A percentile compares a stretch with the other conserved stretches of the same genome.
phyloP scores from a whole-genome alignment of 2,797 vertebrate genomes.

The Pseudomugil gertrudae region DNA sequence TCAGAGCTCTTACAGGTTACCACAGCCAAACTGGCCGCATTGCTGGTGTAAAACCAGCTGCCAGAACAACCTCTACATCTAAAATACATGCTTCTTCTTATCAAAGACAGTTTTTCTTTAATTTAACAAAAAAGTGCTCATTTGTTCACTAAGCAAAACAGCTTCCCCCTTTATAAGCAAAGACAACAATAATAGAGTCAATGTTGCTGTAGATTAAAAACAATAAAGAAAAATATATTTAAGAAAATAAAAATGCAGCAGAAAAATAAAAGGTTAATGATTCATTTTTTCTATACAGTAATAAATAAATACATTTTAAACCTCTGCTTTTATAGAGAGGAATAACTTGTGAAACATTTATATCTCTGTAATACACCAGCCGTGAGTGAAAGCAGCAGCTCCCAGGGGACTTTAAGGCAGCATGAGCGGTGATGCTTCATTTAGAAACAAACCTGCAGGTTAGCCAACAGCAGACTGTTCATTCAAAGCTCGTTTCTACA shows the following conservation, averaged over 20 bases:
- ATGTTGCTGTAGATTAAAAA: background rate
- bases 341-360: slow-evolving; percentile 8
- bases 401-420: slow-evolving; percentile 7
- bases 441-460: background rate
- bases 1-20: too few species aligned
- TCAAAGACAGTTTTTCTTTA: background rate
- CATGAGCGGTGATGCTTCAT: background rate
- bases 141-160: background rate
- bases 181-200: background rate
- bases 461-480: slow-evolving; percentile 13
- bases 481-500: slow-evolving; percentile 14
- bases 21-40: too few species aligned
- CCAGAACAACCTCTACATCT: too few species aligned
- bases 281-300: background rate
- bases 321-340: background rate
- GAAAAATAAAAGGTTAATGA: background rate
- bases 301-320: background rate
- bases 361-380: slow-evolving; percentile 8
- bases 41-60: too few species aligned
- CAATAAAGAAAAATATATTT: too few species aligned
- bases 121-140: too few species aligned
- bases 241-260: background rate
- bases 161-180: background rate
- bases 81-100: background rate
- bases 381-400: slow-evolving; percentile 16